A percentile compares a stretch with the other conserved stretches of the same genome.
phyloP scores from a whole-genome alignment of 2,113 vertebrate genomes.

The Clinocottus analis region DNA sequence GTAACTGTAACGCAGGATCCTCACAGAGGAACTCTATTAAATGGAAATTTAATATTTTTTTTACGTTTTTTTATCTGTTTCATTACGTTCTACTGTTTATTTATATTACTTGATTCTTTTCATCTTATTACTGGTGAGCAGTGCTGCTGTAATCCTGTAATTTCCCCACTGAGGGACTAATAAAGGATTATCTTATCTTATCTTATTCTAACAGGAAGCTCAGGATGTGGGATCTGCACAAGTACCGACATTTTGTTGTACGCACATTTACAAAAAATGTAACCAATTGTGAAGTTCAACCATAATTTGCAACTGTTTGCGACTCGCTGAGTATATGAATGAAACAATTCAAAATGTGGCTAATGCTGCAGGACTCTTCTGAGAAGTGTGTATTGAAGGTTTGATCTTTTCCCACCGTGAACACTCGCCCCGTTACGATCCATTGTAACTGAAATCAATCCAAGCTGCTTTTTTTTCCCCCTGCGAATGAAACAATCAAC shows the following conservation, averaged over 20 bases:
- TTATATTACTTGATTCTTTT: too few relatives aligned
- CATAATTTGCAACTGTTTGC: not conserved
- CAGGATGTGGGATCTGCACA: not conserved
- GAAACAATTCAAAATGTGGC: not conserved
- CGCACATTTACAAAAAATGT: not conserved
- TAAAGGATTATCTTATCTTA: too few relatives aligned
- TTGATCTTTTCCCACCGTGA: not conserved
- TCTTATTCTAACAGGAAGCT: too few relatives aligned
- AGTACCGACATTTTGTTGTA: not conserved
- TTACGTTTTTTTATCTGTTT: too few relatives aligned
- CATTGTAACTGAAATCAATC: slow-evolving; percentile 13
- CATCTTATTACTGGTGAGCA: too few relatives aligned
- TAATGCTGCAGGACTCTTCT: not conserved
- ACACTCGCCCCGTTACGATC: not conserved
- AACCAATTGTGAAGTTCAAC: not conserved
- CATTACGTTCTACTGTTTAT: too few relatives aligned
- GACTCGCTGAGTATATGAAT: not conserved
- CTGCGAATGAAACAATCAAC: not conserved
- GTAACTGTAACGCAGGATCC: not conserved
- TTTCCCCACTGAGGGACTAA: too few relatives aligned
- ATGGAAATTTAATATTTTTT: too few relatives aligned
- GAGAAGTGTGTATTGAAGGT: not conserved
- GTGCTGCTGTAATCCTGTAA: too few relatives aligned
- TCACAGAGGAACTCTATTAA: too few relatives aligned
- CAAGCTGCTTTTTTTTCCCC: slow-evolving; percentile 25